Evolutionary conservation across 2,797 vertebrate species (phyloP).

Genomic region (Anniella stebbinsi): DNA sequence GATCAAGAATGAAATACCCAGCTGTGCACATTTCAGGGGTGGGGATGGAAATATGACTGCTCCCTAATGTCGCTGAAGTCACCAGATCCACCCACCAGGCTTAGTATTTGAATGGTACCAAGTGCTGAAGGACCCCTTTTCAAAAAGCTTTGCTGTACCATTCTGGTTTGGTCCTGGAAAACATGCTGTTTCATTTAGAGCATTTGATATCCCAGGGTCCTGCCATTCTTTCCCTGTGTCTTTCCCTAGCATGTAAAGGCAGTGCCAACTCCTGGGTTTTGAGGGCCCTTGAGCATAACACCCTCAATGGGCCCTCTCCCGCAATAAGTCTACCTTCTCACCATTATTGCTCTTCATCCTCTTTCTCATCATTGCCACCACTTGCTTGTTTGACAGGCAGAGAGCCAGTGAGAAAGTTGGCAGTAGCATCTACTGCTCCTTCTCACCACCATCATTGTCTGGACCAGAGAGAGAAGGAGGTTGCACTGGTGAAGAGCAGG

Average conservation of each 20-base stretch:
- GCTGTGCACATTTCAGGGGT: background rate
- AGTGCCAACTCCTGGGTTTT: too few relatives aligned
- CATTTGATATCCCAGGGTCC: background rate
- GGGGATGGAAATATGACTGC: background rate
- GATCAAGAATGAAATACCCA: background rate
- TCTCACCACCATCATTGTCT: too few relatives aligned
- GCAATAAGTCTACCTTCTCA: too few relatives aligned
- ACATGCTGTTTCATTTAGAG: background rate
- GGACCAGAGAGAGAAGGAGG: too few relatives aligned
- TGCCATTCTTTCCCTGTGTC: background rate
- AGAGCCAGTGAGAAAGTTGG: too few relatives aligned
- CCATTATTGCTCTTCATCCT: too few relatives aligned
- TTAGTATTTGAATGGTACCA: background rate
- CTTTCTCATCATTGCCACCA: too few relatives aligned
- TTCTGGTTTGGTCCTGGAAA: background rate
- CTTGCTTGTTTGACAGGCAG: too few relatives aligned
- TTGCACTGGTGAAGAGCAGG: too few relatives aligned
- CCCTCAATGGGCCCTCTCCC: too few relatives aligned
- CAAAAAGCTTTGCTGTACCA: background rate
- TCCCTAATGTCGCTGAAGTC: background rate
- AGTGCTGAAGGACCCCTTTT: background rate
- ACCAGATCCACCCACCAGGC: background rate
- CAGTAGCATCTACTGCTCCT: too few relatives aligned
- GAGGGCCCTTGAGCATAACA: too few relatives aligned
- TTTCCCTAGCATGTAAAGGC: background rate